Conservation (phyloP, 2,113 vertebrate species). For the Laterallus jamaicensis region DNA sequence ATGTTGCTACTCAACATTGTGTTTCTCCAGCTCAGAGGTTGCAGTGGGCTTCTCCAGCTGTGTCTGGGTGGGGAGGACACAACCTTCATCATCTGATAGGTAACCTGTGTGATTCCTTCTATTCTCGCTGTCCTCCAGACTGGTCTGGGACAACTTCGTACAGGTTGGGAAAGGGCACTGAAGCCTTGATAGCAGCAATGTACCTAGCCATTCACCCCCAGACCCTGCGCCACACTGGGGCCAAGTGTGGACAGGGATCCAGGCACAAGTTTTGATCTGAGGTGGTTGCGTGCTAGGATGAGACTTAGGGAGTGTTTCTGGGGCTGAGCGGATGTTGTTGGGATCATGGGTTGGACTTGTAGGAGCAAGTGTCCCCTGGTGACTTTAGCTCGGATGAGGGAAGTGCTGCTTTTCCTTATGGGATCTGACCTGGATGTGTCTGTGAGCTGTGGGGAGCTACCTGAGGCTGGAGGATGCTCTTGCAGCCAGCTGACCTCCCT, state of each 20-base stretch:
- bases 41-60: neutral
- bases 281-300: neutral
- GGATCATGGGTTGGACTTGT: neutral
- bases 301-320: neutral
- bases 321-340: neutral
- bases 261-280: neutral
- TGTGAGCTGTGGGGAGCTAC: neutral
- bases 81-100: neutral
- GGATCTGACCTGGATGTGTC: neutral
- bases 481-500: neutral
- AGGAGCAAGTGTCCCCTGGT: rapidly evolving
- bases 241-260: neutral
- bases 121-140: neutral
- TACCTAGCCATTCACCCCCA: neutral
- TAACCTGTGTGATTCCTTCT: neutral
- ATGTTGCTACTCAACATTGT: neutral
- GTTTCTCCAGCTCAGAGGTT: neutral
- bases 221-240: rapidly evolving
- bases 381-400: neutral
- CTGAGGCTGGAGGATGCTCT: neutral
- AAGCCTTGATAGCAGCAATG: neutral
- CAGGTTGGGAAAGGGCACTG: neutral
- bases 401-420: neutral
- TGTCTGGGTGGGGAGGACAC: neutral
- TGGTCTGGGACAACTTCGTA: neutral